These are phyloP conservation scores for Tympanoctomys barrerae DNA, from an alignment of 2,797 vertebrate genomes.

Conservation along the genomic window DNA sequence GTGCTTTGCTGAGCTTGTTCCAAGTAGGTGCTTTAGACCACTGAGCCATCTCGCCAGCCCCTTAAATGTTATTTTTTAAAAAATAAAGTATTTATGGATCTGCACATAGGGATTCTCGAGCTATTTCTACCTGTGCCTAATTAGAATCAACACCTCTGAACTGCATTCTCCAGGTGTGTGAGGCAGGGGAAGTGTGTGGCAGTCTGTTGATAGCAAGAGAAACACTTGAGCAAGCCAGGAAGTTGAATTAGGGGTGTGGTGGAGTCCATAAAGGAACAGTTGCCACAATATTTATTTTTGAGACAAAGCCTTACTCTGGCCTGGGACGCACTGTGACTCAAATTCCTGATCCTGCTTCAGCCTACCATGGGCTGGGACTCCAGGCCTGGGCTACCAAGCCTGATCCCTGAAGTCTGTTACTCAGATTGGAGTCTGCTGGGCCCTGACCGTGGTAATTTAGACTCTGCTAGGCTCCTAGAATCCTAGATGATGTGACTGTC, in stretches of 20 bases:
- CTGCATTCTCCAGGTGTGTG: background rate
- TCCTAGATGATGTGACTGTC: background rate
- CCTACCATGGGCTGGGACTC: background rate
- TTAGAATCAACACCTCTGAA: background rate
- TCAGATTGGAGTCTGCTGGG: background rate
- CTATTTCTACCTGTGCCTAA: conserved; percentile 23
- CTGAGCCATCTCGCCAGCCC: no score
- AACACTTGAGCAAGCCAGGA: conserved; percentile 11
- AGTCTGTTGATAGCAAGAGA: background rate
- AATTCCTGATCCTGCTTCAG: background rate
- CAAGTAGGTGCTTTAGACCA: no score
- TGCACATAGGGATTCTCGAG: conserved; percentile 19
- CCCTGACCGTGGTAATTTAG: background rate
- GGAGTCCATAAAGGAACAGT: background rate
- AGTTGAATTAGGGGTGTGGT: background rate
- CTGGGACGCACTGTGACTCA: background rate
- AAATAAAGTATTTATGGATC: background rate
- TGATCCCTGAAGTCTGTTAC: background rate
- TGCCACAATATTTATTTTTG: background rate
- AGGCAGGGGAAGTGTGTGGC: background rate
- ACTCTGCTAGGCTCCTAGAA: background rate
- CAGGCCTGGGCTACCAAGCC: background rate
- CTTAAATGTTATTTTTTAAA: background rate
- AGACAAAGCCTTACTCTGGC: background rate
- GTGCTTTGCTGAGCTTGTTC: no score